Evolutionary conservation across 2,888 invertebrate genomes (phyloP).

Genomic region (Cosmopolites sordidus): DNA sequence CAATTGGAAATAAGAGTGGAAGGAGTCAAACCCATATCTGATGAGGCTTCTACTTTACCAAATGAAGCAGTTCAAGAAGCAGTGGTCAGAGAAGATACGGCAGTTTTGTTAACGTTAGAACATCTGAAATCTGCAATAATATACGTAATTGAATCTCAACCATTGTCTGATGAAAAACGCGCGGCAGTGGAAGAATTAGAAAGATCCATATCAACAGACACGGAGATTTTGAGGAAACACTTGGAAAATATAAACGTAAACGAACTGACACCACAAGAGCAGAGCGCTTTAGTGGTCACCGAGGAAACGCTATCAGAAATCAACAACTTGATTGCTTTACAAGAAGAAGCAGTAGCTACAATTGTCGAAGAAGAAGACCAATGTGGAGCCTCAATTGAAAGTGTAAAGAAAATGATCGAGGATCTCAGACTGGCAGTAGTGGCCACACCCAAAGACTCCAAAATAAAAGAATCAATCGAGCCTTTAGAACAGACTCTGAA

Average conservation of each 20-base stretch:
- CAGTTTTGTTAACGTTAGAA: slow-evolving; percentile 34
- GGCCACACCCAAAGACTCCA: slow-evolving; percentile 38
- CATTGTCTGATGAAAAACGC: slow-evolving; percentile 34
- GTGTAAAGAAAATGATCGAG: slow-evolving; percentile 42
- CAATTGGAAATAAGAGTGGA: no score
- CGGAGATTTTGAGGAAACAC: slow-evolving; percentile 30
- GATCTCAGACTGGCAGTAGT: slow-evolving; percentile 42
- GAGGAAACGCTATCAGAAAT: slow-evolving; percentile 38
- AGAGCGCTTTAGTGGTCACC: slow-evolving; percentile 36
- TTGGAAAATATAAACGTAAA: slow-evolving; percentile 19
- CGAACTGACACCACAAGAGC: slow-evolving; percentile 36
- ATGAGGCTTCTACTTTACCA: no score
- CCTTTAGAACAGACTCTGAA: slow-evolving; percentile 44
- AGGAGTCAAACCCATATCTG: no score
- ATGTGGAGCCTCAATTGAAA: slow-evolving; percentile 32
- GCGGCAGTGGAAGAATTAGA: slow-evolving; percentile 39
- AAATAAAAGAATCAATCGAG: slow-evolving; percentile 41
- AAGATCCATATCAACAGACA: slow-evolving; percentile 38
- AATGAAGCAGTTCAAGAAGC: no score
- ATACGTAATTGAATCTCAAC: slow-evolving; percentile 36
- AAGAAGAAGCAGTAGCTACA: slow-evolving; percentile 22
- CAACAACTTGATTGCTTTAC: slow-evolving; percentile 33
- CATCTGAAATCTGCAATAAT: slow-evolving; percentile 37
- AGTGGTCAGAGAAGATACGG: slow-evolving; percentile 15
- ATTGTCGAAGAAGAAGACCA: slow-evolving; percentile 1